phyloP scores from a whole-genome alignment of 35 echinoderm and acorn worm species.

The Nesometra sesokonis region DNA sequence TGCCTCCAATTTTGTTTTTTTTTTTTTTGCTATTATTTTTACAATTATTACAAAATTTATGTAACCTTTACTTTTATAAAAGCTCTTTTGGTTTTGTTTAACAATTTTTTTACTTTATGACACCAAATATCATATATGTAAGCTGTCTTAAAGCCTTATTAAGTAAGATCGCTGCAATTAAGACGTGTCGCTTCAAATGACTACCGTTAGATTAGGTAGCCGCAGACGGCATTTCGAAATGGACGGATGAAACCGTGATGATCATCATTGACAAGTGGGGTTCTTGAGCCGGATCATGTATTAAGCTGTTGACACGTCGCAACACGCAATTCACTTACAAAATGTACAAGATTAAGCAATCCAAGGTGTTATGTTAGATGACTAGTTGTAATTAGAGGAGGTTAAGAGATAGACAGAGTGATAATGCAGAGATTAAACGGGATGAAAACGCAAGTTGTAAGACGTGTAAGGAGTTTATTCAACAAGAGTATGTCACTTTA shows the following conservation, averaged over 20 bases:
- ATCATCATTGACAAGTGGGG: background rate
- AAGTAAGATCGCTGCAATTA: background rate
- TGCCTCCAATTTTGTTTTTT: too few species aligned
- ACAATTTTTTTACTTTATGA: too few species aligned
- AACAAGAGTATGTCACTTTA: background rate
- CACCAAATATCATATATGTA: background rate
- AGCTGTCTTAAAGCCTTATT: background rate
- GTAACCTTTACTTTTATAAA: too few species aligned
- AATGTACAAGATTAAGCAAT: background rate
- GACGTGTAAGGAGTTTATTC: background rate
- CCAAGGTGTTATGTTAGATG: background rate
- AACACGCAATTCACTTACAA: background rate
- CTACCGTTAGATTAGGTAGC: background rate
- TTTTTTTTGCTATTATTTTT: too few species aligned
- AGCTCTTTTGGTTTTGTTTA: too few species aligned
- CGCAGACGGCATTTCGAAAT: background rate
- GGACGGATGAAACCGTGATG: background rate
- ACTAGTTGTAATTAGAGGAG: background rate
- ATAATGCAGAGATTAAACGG: background rate
- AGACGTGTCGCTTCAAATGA: background rate
- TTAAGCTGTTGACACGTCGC: background rate
- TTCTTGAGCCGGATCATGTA: background rate
- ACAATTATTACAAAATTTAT: too few species aligned
- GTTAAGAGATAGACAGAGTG: background rate
- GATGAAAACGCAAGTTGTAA: background rate